Conservation (phyloP, 2,888 invertebrate species). For the Formica aserva region DNA sequence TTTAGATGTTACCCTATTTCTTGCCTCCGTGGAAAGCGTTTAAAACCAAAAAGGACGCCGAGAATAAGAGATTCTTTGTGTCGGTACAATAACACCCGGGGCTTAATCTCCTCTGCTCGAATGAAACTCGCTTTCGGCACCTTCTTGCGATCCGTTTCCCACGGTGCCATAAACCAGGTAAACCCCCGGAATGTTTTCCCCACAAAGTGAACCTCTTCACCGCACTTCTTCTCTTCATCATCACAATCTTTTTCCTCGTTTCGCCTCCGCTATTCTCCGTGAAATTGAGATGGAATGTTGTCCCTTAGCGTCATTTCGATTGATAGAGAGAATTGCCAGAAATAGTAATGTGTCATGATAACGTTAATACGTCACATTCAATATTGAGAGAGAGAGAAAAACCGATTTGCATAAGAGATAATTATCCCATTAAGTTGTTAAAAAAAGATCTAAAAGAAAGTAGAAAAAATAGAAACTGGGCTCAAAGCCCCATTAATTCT, state of each 20-base stretch:
- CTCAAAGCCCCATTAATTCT: background rate
- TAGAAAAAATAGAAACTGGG: background rate
- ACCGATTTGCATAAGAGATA: background rate
- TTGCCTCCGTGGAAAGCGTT: constrained; percentile 42
- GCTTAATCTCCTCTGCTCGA: constrained; percentile 72
- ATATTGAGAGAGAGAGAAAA: background rate
- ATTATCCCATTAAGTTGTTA: background rate
- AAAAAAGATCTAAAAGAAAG: background rate
- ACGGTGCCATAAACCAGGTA: constrained; percentile 80
- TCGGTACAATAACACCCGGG: constrained; percentile 40
- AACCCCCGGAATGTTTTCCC: constrained; percentile 71
- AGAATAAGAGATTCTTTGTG: constrained; percentile 77
- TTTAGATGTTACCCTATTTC: background rate
- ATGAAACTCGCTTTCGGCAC: constrained; percentile 78
- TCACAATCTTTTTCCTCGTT: background rate
- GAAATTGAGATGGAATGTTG: constrained; percentile 57
- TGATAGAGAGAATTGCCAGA: constrained; percentile 51
- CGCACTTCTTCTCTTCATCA: constrained; percentile 6
- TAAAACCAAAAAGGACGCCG: constrained; percentile 35
- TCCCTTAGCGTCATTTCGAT: constrained; percentile 31
- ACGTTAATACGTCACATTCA: too few relatives aligned
- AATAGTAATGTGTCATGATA: background rate
- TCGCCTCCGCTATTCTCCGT: constrained; percentile 25
- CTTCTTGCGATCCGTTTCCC: constrained; percentile 78
- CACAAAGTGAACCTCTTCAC: constrained; percentile 61